Percentiles rank a stretch among this genome's conserved stretches.
Evolutionary conservation across 2,797 vertebrate species (phyloP).

Genomic region (Melopsittacus undulatus): DNA sequence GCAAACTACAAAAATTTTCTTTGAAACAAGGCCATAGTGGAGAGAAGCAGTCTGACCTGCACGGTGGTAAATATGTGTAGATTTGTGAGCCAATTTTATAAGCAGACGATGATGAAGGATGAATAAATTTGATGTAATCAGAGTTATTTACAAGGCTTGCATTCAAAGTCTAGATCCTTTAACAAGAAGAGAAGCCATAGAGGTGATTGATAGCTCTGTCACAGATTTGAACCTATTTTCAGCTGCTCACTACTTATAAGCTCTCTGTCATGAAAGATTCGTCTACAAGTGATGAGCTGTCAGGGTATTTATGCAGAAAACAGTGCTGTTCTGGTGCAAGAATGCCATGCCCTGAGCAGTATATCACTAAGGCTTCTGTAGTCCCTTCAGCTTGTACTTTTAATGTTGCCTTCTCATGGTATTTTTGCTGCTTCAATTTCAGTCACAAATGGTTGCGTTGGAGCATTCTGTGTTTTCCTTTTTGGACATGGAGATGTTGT

Average conservation of each 20-base stretch:
- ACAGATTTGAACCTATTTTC: neutral
- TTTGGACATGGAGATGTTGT: rapidly evolving
- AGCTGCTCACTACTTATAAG: neutral
- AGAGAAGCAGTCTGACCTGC: neutral
- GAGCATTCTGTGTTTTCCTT: neutral
- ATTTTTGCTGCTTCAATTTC: neutral
- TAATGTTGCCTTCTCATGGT: neutral
- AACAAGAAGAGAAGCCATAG: neutral
- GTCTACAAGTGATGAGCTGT: neutral
- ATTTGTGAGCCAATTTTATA: neutral
- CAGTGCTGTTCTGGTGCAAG: neutral
- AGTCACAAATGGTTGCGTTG: neutral
- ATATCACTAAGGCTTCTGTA: neutral
- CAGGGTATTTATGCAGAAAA: neutral
- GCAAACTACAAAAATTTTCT: neutral
- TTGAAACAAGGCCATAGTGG: neutral
- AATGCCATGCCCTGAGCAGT: neutral
- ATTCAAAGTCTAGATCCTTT: neutral
- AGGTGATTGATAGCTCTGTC: neutral
- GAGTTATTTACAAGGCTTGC: neutral
- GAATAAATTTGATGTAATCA: neutral
- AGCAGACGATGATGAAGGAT: neutral
- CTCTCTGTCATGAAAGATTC: neutral
- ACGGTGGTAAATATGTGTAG: neutral
- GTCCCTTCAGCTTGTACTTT: neutral